These are phyloP conservation scores for Pelecanoides urinatrix DNA, from an alignment of 2,113 vertebrate genomes.

Conservation along the genomic window DNA sequence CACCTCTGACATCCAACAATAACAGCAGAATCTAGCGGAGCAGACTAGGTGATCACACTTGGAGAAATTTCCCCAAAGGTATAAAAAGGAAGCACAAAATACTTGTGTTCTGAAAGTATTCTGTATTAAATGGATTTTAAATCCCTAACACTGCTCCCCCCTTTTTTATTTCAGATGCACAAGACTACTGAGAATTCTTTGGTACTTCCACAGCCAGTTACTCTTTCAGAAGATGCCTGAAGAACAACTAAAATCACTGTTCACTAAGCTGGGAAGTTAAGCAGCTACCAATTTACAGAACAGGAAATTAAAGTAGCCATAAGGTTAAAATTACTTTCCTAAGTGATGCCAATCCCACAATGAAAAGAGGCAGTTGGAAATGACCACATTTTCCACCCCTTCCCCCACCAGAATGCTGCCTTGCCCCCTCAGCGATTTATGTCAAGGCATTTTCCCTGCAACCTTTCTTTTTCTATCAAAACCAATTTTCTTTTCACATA, in stretches of 20 bases:
- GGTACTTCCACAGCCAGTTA: neutral
- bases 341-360: constrained; percentile 31
- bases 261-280: neutral
- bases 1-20: neutral
- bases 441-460: neutral
- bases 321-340: constrained; percentile 30
- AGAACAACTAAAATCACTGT: neutral
- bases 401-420: neutral
- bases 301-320: constrained; percentile 54
- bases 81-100: neutral
- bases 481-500: neutral
- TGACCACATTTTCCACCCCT: constrained; percentile 25
- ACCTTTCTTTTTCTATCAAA: neutral
- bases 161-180: neutral
- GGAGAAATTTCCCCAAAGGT: neutral
- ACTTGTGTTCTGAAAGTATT: neutral
- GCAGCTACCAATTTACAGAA: constrained; percentile 35
- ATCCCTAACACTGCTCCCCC: fast-evolving
- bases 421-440: neutral
- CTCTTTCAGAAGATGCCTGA: neutral
- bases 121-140: neutral
- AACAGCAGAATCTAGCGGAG: neutral
- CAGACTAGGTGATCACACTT: neutral
- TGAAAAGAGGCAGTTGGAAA: constrained; percentile 24
- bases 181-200: neutral